Percentiles rank a stretch among this genome's conserved stretches.
Conservation (phyloP, 2,113 vertebrate genomes). For the Carlito syrichta region DNA sequence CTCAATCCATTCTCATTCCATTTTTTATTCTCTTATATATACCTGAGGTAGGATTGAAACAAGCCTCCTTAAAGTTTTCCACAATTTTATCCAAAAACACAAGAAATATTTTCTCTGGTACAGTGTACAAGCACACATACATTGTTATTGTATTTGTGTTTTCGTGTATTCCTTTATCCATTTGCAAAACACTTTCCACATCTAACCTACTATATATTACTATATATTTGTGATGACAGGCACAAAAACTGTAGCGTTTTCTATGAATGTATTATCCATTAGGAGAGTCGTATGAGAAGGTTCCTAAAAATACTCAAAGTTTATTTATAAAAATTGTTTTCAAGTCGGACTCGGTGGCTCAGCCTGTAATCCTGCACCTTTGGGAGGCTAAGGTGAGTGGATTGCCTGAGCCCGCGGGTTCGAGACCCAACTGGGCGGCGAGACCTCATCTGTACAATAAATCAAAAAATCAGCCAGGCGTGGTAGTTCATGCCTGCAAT, state of each 20-base stretch:
- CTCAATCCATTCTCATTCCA: neutral
- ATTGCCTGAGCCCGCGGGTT: no score
- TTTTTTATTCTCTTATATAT: neutral
- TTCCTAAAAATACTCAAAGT: accelerated
- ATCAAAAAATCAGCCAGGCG: no score
- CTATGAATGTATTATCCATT: neutral
- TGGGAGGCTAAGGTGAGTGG: no score
- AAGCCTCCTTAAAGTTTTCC: neutral
- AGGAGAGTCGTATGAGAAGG: no score
- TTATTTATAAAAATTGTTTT: no score
- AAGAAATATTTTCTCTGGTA: neutral
- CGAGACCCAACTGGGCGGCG: no score
- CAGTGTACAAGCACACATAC: neutral
- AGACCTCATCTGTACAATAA: no score
- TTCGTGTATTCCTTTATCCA: neutral
- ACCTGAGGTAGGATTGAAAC: neutral
- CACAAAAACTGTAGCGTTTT: neutral
- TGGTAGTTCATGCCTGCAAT: no score
- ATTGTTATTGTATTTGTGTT: neutral
- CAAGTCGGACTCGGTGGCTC: no score
- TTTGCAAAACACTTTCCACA: neutral
- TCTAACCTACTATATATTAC: neutral
- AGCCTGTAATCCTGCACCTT: no score
- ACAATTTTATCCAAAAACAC: neutral
- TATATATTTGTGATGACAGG: neutral